phyloP scores from a whole-genome alignment of 2,113 vertebrate genomes.

The Datnioides undecimradiatus region DNA sequence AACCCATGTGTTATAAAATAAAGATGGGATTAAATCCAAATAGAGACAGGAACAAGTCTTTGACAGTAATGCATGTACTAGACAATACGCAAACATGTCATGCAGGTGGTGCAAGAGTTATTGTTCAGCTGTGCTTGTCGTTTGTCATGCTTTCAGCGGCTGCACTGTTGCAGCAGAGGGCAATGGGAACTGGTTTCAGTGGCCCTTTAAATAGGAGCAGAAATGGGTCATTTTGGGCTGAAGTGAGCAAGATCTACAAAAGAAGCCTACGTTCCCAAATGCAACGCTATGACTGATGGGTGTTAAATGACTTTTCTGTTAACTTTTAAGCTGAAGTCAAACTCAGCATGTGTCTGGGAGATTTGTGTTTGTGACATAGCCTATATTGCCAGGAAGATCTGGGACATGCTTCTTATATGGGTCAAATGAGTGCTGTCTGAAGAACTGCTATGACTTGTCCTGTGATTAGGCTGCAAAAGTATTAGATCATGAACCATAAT shows the following conservation, averaged over 20 bases:
- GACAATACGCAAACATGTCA: conserved; percentile 1
- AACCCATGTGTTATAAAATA: not conserved
- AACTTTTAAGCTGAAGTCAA: not conserved
- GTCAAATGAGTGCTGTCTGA: conserved; percentile 57
- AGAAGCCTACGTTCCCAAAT: not conserved
- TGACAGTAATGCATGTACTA: not conserved
- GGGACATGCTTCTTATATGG: conserved; percentile 70
- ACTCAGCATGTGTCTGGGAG: not conserved
- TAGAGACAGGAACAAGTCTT: not conserved
- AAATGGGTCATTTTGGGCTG: conserved; percentile 75
- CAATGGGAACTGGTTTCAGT: conserved; percentile 53
- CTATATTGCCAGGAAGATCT: conserved; percentile 51
- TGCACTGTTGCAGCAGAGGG: conserved; percentile 15
- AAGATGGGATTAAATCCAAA: conserved; percentile 10
- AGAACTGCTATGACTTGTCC: not conserved
- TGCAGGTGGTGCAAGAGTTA: not conserved
- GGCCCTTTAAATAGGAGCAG: conserved; percentile 78
- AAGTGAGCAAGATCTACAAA: not conserved
- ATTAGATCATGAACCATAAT: not conserved
- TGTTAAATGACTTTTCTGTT: not conserved
- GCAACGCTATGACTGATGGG: not conserved
- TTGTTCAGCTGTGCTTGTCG: conserved; percentile 46
- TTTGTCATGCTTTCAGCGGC: conserved; percentile 29
- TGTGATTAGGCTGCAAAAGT: not conserved
- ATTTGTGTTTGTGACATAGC: conserved; percentile 7